phyloP scores from a whole-genome alignment of 1,140 invertebrate genomes.

The Brachionus angularis region DNA sequence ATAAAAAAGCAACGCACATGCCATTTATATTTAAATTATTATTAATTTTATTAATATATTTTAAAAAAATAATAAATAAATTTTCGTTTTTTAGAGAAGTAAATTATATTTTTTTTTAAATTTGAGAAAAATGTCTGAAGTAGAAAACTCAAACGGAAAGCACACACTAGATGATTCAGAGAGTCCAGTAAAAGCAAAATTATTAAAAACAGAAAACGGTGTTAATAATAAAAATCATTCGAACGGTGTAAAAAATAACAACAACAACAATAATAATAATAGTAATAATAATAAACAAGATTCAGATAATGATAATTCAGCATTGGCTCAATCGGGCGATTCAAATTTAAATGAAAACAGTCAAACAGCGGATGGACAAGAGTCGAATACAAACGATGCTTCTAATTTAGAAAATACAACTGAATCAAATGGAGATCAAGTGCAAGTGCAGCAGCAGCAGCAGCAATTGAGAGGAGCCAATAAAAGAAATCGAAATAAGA shows the following conservation, averaged over 20 bases:
- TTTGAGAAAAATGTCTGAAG: constrained; percentile 40
- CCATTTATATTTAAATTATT: no score
- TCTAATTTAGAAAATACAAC: constrained; percentile 26
- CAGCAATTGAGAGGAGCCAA: no score
- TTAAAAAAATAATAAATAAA: no score
- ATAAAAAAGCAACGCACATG: no score
- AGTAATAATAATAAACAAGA: no score
- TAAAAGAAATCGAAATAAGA: background rate
- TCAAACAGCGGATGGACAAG: background rate
- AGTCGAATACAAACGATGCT: background rate
- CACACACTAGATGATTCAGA: constrained; percentile 32
- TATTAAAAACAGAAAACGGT: constrained; percentile 30
- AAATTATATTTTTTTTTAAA: no score
- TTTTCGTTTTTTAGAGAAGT: no score
- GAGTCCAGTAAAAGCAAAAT: background rate
- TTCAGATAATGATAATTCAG: no score
- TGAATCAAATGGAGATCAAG: background rate
- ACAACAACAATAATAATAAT: no score
- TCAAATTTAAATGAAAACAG: no score
- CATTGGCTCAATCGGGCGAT: background rate
- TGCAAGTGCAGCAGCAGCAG: no score
- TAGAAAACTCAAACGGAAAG: constrained; percentile 34
- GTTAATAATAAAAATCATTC: background rate
- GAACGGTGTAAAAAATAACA: constrained; percentile 5
- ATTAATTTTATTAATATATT: no score